phyloP scores from a whole-genome alignment of 92 coral and sea anemone species.

The Blastomussa wellsi region DNA sequence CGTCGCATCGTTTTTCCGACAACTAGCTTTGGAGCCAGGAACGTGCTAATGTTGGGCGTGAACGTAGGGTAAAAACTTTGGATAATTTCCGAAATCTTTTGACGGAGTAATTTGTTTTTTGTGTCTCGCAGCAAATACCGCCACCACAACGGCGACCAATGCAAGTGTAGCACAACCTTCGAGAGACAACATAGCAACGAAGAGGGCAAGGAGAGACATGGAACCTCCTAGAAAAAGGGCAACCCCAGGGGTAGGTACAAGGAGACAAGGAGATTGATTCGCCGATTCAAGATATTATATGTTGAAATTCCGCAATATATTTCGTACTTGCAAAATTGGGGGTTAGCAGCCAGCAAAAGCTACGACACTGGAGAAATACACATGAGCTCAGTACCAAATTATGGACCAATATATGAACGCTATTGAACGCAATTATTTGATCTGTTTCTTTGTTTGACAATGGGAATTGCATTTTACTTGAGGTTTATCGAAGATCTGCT shows the following conservation, averaged over 20 bases:
- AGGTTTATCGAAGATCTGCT: not conserved
- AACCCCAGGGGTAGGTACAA: not conserved
- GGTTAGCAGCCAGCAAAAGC: not conserved
- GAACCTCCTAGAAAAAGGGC: conserved; percentile 11
- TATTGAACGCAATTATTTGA: not conserved
- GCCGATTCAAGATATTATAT: not conserved
- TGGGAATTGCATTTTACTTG: not conserved
- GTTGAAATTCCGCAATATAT: too few species aligned
- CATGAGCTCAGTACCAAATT: not conserved
- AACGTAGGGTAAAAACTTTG: not conserved
- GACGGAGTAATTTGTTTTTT: not conserved
- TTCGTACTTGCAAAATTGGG: not conserved
- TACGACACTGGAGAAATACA: too few species aligned
- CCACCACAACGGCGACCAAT: conserved; percentile 3
- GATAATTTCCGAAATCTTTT: not conserved
- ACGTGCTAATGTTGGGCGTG: not conserved
- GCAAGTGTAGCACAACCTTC: not conserved
- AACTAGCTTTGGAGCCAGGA: not conserved
- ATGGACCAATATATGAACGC: not conserved
- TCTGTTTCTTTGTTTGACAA: not conserved
- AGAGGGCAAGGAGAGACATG: not conserved
- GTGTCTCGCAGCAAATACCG: conserved; percentile 6
- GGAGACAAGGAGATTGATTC: too few species aligned
- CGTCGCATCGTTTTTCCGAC: too few species aligned
- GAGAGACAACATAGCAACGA: not conserved